Evolutionary conservation across 2,888 invertebrate species (phyloP).

Genomic region (Corythucha ciliata): DNA sequence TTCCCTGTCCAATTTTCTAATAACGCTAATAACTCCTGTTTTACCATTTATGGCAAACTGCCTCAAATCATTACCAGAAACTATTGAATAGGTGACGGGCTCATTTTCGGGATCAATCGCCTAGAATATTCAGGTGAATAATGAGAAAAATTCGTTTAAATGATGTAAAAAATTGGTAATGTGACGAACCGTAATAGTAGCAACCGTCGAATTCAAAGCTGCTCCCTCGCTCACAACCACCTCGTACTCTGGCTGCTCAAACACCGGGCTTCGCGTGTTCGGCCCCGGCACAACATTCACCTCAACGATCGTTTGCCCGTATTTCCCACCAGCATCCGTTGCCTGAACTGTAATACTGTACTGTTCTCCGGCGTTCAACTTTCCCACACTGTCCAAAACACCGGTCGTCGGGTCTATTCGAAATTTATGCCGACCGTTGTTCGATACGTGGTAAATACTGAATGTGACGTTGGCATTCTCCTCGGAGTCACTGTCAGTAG

Average conservation of each 20-base stretch:
- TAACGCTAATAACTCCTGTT: conserved; percentile 82
- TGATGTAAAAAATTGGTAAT: too few relatives aligned
- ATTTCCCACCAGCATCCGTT: conserved; percentile 67
- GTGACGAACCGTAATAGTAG: conserved; percentile 59
- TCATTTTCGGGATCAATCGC: conserved; percentile 86
- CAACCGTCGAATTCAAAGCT: conserved; percentile 74
- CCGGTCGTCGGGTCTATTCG: conserved; percentile 71
- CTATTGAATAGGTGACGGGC: conserved; percentile 71
- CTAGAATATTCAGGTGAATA: conserved; percentile 42
- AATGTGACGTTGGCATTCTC: conserved; percentile 73
- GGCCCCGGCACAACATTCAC: conserved; percentile 74
- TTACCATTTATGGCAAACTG: conserved; percentile 78
- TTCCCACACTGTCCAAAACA: conserved; percentile 66
- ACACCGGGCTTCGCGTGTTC: conserved; percentile 70
- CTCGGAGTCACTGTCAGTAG: conserved; percentile 76
- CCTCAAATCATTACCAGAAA: conserved; percentile 79
- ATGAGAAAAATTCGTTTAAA: not conserved
- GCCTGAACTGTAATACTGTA: conserved; percentile 78
- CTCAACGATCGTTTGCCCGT: conserved; percentile 77
- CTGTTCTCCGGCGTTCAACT: conserved; percentile 74
- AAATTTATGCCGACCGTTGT: conserved; percentile 79
- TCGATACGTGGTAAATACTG: conserved; percentile 82
- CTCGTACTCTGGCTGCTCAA: conserved; percentile 71
- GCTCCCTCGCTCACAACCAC: conserved; percentile 84
- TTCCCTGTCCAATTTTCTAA: conserved; percentile 75